Evolutionary conservation across 1,140 invertebrate genomes (phyloP).

Genomic region (Drosophila neocordata): DNA sequence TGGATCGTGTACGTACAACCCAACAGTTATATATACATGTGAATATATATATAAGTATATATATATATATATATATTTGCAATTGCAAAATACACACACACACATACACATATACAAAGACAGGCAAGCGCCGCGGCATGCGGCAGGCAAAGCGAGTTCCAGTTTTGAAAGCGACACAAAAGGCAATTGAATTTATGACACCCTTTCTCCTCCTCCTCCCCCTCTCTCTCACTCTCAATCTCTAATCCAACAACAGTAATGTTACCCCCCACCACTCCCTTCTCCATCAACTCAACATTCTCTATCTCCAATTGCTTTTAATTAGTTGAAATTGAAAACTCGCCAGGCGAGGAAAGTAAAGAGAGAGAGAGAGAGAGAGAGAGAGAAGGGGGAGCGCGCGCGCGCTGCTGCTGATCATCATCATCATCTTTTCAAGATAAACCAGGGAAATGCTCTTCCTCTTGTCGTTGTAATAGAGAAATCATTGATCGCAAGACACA

Average conservation of each 20-base stretch:
- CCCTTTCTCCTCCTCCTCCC: not conserved
- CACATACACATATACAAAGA: too few relatives aligned
- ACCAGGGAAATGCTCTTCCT: conserved; percentile 20
- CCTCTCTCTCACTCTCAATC: not conserved
- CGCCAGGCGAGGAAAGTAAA: too few relatives aligned
- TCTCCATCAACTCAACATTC: too few relatives aligned
- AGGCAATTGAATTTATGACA: conserved; percentile 47
- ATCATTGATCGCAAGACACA: not conserved
- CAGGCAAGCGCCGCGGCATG: not conserved
- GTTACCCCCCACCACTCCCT: too few relatives aligned
- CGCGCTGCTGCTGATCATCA: conserved; percentile 34
- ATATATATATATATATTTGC: not conserved
- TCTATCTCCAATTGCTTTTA: conserved; percentile 19
- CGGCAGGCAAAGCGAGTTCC: conserved; percentile 27
- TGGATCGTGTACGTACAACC: conserved; percentile 9
- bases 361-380: not conserved
- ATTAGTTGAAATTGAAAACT: conserved; percentile 65
- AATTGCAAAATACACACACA: conserved; percentile 50
- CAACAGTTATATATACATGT: not conserved
- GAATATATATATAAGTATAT: not conserved
- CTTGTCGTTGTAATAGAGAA: conserved; percentile 6
- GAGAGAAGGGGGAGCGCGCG: not conserved
- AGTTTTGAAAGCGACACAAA: conserved; percentile 30
- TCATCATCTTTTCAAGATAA: conserved; percentile 32
- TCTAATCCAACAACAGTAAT: too few relatives aligned